These are phyloP conservation scores for Patella ulyssiponensis DNA, from an alignment of 2,888 invertebrate species.

Conservation along the genomic window DNA sequence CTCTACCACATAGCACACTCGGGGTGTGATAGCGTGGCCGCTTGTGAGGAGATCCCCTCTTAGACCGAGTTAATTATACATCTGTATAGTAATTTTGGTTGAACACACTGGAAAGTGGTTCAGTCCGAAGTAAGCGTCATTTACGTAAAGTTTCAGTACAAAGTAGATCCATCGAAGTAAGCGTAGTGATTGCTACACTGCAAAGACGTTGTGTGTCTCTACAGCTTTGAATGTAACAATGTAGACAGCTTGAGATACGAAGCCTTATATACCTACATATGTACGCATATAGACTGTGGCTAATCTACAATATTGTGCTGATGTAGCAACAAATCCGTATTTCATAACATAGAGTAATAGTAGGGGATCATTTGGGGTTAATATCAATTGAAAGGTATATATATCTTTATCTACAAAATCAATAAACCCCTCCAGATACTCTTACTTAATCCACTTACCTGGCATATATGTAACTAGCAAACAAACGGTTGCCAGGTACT, in stretches of 20 bases:
- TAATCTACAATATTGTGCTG: no score
- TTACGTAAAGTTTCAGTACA: background rate
- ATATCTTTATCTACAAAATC: no score
- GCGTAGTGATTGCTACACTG: constrained; percentile 5
- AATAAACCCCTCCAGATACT: no score
- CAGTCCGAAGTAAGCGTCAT: constrained; percentile 2
- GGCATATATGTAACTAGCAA: no score
- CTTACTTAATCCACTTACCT: no score
- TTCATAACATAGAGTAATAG: no score
- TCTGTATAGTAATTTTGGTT: background rate
- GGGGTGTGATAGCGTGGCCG: background rate
- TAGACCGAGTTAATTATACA: constrained; percentile 1
- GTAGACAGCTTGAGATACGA: background rate
- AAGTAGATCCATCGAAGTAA: background rate
- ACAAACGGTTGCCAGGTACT: no score
- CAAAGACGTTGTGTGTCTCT: background rate
- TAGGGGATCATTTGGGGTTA: no score
- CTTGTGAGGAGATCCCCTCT: background rate
- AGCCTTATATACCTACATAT: no score
- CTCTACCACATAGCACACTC: constrained; percentile 2
- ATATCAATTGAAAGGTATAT: no score
- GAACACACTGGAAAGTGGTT: background rate
- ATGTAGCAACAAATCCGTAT: no score
- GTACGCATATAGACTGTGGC: no score
- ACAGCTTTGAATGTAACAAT: background rate